Conservation (phyloP, 2,113 vertebrate species). For the Halichoerus grypus region DNA sequence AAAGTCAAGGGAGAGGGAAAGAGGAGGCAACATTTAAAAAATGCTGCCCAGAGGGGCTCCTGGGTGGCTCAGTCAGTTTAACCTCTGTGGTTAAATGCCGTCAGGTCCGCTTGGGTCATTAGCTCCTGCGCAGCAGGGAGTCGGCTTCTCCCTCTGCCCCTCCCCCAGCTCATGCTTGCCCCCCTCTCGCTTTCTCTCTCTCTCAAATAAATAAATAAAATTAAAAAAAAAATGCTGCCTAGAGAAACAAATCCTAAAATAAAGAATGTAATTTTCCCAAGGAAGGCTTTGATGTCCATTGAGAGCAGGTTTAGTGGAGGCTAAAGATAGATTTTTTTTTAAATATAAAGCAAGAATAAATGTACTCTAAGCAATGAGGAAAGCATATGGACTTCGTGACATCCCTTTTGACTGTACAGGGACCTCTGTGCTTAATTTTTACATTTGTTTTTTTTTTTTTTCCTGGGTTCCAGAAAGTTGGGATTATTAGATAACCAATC, state of each 20-base stretch:
- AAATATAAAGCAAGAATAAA: neutral
- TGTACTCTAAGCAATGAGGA: neutral
- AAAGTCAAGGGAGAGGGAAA: neutral
- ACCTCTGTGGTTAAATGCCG: neutral
- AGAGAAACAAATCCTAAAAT: conserved; percentile 1
- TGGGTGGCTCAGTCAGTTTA: neutral
- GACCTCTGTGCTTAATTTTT: neutral
- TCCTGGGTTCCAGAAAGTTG: neutral
- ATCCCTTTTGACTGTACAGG: neutral
- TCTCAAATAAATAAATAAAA: neutral
- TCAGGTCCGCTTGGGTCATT: neutral
- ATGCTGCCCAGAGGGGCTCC: neutral
- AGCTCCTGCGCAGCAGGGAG: neutral
- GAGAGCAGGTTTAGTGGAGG: neutral
- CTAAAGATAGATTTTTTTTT: neutral
- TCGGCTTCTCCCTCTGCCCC: neutral
- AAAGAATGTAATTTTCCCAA: neutral
- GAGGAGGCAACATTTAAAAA: neutral
- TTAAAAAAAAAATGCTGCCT: neutral
- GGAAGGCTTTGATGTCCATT: neutral
- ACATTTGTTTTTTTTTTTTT: neutral
- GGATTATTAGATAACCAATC: neutral
- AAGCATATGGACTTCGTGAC: neutral
- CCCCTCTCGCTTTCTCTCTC: neutral
- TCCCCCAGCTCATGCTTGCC: neutral